Evolutionary conservation across 2,888 invertebrate genomes (phyloP).

Genomic region (Nephrocerus scutellatus): DNA sequence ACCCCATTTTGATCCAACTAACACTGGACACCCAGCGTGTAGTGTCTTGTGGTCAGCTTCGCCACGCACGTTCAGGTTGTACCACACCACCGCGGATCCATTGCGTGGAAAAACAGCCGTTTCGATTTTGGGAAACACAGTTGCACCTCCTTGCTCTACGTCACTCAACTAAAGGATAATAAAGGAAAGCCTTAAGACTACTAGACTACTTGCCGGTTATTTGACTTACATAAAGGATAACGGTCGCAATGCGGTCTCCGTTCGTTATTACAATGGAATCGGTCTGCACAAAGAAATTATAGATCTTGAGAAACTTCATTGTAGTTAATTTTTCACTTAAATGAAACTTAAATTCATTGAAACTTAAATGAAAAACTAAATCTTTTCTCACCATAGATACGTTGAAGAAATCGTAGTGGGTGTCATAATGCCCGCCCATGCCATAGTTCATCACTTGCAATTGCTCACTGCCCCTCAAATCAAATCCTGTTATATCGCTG

Average conservation of each 20-base stretch:
- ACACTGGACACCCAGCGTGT: slow-evolving; percentile 40
- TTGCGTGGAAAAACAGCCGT: slow-evolving; percentile 80
- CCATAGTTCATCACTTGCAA: slow-evolving; percentile 43
- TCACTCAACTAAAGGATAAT: slow-evolving; percentile 91
- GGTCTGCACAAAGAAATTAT: too few relatives aligned
- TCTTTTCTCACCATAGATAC: slow-evolving; percentile 29
- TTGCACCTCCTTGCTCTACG: slow-evolving; percentile 93
- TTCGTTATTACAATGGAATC: too few relatives aligned
- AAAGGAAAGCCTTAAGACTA: too few relatives aligned
- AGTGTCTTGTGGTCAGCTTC: slow-evolving; percentile 28
- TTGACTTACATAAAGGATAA: too few relatives aligned
- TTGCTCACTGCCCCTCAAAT: slow-evolving; percentile 32
- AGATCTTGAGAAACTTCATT: too few relatives aligned
- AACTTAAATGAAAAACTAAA: too few relatives aligned
- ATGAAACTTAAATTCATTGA: too few relatives aligned
- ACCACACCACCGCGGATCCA: slow-evolving; percentile 49
- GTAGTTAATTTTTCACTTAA: too few relatives aligned
- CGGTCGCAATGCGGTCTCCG: too few relatives aligned
- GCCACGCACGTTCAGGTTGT: slow-evolving; percentile 33
- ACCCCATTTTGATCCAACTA: slow-evolving; percentile 44
- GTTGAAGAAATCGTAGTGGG: slow-evolving; percentile 38
- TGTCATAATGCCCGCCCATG: slow-evolving; percentile 39
- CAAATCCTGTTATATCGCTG: slow-evolving; percentile 37
- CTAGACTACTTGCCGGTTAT: too few relatives aligned
- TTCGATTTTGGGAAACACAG: slow-evolving; percentile 86